phyloP scores from a whole-genome alignment of 2,113 vertebrate species.

The Ptilonorhynchus violaceus region DNA sequence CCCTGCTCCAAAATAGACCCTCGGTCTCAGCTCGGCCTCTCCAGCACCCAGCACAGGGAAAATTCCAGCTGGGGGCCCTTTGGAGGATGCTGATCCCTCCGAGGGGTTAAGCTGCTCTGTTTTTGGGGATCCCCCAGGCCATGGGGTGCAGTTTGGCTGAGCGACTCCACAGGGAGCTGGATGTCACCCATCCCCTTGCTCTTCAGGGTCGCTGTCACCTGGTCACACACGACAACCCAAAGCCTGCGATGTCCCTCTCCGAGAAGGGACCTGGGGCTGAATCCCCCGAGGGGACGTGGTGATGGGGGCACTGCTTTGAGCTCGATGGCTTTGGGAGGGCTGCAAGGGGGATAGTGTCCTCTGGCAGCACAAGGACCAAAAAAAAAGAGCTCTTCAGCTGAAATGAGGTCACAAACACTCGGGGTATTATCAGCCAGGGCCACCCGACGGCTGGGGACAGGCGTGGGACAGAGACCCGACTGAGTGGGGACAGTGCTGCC shows the following conservation, averaged over 20 bases:
- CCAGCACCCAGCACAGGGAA: rapidly evolving
- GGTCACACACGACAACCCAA: rapidly evolving
- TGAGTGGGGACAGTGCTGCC: neutral
- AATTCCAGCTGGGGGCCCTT: neutral
- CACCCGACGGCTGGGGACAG: neutral
- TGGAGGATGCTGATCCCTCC: neutral
- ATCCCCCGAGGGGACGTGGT: rapidly evolving
- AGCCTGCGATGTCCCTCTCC: rapidly evolving
- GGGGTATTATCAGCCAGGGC: neutral
- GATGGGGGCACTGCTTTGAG: neutral
- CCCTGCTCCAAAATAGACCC: neutral
- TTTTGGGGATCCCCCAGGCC: neutral
- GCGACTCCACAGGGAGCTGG: rapidly evolving
- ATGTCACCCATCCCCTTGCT: neutral
- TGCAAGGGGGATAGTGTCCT: neutral
- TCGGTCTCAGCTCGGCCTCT: rapidly evolving
- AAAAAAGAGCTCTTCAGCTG: neutral
- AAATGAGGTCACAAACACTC: neutral
- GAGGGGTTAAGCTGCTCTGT: rapidly evolving
- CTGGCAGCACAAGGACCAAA: neutral
- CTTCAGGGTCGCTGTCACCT: neutral
- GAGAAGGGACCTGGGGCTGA: neutral
- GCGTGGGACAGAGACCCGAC: neutral
- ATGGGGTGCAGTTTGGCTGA: neutral
- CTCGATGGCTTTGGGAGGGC: rapidly evolving